Evolutionary conservation across 2,888 invertebrate species (phyloP).

Genomic region (Malacosoma neustria): DNA sequence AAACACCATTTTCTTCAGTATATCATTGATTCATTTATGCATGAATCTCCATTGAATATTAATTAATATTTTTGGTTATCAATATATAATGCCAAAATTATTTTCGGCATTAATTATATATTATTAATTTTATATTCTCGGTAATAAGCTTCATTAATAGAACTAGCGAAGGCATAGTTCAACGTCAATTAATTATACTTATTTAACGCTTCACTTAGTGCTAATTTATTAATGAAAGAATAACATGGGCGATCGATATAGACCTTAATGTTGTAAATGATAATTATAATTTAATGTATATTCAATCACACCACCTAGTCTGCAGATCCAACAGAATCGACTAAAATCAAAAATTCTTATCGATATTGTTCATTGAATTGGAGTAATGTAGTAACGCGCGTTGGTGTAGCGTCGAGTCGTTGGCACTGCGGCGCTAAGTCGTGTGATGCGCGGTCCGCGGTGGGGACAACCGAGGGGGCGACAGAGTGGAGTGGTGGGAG

Average conservation of each 20-base stretch:
- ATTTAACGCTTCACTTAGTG: constrained; percentile 56
- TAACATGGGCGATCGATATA: not conserved
- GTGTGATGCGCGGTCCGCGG: constrained; percentile 15
- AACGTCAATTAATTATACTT: constrained; percentile 42
- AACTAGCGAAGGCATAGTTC: constrained; percentile 62
- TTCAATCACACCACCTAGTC: constrained; percentile 23
- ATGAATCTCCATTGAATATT: constrained; percentile 63
- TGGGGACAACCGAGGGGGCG: constrained; percentile 14
- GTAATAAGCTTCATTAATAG: constrained; percentile 59
- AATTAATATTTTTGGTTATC: constrained; percentile 19
- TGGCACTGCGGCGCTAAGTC: constrained; percentile 31
- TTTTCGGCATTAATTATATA: constrained; percentile 32
- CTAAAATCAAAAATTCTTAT: not conserved
- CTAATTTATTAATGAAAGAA: constrained; percentile 23
- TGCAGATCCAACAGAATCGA: constrained; percentile 28
- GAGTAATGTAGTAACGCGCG: constrained; percentile 3
- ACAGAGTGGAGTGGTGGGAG: constrained; percentile 18
- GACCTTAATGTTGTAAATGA: constrained; percentile 1
- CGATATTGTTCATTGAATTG: constrained; percentile 2
- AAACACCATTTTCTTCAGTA: constrained; percentile 71
- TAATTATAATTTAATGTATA: constrained; percentile 3
- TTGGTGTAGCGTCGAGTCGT: constrained; percentile 10
- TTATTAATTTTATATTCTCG: constrained; percentile 39
- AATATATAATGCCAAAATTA: constrained; percentile 26
- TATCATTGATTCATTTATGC: constrained; percentile 70